Evolutionary conservation across 2,888 invertebrate species (phyloP).

Genomic region (Caenorhabditis plicata): DNA sequence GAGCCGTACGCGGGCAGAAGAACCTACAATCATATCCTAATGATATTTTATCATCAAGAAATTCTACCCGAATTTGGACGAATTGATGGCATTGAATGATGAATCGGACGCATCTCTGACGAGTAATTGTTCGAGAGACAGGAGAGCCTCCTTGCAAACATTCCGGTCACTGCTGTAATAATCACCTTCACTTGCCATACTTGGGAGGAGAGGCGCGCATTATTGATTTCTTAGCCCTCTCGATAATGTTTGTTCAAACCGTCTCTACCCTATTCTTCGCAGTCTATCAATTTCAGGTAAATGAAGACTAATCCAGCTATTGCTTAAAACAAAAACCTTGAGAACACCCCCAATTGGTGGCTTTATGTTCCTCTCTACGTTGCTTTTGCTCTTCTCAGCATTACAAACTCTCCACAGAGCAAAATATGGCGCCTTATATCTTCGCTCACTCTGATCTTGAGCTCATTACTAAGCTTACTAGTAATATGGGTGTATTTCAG

Average conservation of each 20-base stretch:
- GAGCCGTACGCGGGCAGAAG: constrained; percentile 19
- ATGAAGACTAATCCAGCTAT: no score
- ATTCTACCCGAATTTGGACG: constrained; percentile 18
- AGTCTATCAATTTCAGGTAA: constrained; percentile 6
- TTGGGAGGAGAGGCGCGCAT: no score
- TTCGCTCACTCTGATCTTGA: constrained; percentile 7
- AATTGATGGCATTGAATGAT: constrained; percentile 21
- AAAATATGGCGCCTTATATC: constrained; percentile 19
- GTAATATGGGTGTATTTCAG: no score
- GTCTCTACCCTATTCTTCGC: constrained; percentile 7
- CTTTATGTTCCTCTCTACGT: constrained; percentile 18
- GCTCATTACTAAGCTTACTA: no score
- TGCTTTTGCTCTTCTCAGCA: constrained; percentile 5
- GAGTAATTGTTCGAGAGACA: constrained; percentile 18
- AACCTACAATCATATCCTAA: no score
- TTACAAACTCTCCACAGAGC: constrained; percentile 11
- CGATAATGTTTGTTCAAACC: no score
- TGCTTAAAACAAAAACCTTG: no score
- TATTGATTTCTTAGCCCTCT: no score
- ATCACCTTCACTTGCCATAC: no score
- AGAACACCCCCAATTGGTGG: constrained; percentile 18
- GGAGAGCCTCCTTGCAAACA: constrained; percentile 21
- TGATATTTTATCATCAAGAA: no score
- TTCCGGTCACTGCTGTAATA: constrained; percentile 17
- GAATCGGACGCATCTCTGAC: constrained; percentile 18